Conservation (phyloP, 2,113 vertebrate species). For the Zapornia atra region DNA sequence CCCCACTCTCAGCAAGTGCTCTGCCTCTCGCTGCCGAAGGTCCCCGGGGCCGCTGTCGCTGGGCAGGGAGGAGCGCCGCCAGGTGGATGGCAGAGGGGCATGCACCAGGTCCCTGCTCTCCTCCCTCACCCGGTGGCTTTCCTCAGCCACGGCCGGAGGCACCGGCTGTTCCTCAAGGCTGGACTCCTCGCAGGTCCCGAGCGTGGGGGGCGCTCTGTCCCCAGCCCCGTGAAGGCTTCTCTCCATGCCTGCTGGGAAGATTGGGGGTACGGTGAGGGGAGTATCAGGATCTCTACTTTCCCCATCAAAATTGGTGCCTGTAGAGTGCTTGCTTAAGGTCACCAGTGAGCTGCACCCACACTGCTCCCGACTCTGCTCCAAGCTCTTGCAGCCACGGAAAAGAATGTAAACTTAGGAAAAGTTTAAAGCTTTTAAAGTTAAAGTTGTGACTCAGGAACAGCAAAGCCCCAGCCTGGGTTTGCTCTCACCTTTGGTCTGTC, state of each 20-base stretch:
- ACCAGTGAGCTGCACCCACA: fast-evolving
- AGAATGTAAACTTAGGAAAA: background rate
- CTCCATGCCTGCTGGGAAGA: slow-evolving; percentile 39
- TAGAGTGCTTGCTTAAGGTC: background rate
- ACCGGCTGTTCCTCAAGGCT: background rate
- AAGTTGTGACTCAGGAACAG: background rate
- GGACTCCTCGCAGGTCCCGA: slow-evolving; percentile 36
- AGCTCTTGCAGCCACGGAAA: background rate
- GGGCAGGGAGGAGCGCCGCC: slow-evolving; percentile 91
- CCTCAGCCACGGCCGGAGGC: slow-evolving; percentile 49
- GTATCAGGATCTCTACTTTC: background rate
- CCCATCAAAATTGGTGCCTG: background rate
- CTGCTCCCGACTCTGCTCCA: background rate
- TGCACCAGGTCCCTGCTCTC: slow-evolving; percentile 87
- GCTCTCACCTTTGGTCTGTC: slow-evolving; percentile 79
- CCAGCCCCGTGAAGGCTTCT: slow-evolving; percentile 12
- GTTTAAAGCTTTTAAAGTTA: too few species aligned
- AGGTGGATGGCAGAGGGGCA: slow-evolving; percentile 85
- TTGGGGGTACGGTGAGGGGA: background rate
- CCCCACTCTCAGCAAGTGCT: slow-evolving; percentile 55
- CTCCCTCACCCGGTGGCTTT: slow-evolving; percentile 72
- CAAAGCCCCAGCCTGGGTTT: background rate
- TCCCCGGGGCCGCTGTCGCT: slow-evolving; percentile 82
- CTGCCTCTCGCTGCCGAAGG: slow-evolving; percentile 65
- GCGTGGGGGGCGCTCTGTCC: slow-evolving; percentile 34